Conservation (phyloP, 1,140 invertebrate genomes). For the Tribolium castaneum region DNA sequence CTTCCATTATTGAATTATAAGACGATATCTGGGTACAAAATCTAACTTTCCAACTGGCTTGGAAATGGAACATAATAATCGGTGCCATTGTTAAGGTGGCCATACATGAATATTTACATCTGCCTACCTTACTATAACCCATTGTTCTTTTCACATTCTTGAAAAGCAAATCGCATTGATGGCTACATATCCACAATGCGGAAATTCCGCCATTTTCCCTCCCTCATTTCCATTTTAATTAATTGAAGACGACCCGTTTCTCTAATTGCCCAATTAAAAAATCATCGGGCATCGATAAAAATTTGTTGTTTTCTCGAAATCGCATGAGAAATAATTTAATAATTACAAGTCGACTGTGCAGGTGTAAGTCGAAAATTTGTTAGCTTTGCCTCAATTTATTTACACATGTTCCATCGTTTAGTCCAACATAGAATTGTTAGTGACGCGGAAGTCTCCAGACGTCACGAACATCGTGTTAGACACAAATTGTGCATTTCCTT, state of each 20-base stretch:
- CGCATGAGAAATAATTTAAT: conserved; percentile 41
- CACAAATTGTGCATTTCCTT: conserved; percentile 55
- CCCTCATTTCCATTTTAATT: conserved; percentile 26
- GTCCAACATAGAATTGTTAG: conserved; percentile 33
- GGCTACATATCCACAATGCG: conserved; percentile 25
- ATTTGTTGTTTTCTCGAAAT: conserved; percentile 22
- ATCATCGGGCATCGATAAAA: neutral
- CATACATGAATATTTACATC: conserved; percentile 43
- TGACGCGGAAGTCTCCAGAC: conserved; percentile 51
- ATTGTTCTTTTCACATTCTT: conserved; percentile 40
- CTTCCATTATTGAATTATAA: conserved; percentile 42
- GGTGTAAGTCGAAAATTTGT: conserved; percentile 38
- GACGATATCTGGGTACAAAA: conserved; percentile 20
- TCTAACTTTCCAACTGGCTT: conserved; percentile 38
- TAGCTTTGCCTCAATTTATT: conserved; percentile 38
- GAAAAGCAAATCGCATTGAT: conserved; percentile 36
- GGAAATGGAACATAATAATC: conserved; percentile 37
- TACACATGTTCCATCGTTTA: conserved; percentile 46
- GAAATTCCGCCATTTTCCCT: conserved; percentile 30
- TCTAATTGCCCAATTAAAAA: conserved; percentile 31
- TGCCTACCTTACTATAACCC: conserved; percentile 39
- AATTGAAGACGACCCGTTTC: conserved; percentile 15
- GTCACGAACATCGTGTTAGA: conserved; percentile 54
- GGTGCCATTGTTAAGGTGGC: conserved; percentile 29
- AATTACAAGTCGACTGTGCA: conserved; percentile 37